Conservation (phyloP, 2,888 invertebrate species). For the Dryocosmus kuriphilus region DNA sequence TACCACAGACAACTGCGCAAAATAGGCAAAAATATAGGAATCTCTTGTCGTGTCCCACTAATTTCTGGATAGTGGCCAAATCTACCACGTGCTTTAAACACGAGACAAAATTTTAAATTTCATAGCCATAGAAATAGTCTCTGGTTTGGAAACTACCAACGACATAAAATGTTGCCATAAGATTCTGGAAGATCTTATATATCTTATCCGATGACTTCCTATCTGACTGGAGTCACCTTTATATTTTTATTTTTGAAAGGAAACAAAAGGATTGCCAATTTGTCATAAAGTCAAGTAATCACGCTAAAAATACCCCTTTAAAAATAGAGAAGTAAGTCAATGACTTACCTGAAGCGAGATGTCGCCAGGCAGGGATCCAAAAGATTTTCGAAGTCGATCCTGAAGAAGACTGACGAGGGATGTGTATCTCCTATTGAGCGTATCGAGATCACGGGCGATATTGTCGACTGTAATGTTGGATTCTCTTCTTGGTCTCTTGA, state of each 20-base stretch:
- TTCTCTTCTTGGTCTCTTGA: conserved; percentile 74
- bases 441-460: conserved; percentile 88
- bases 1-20: not conserved
- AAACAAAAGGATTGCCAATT: not conserved
- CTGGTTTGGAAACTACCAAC: no score
- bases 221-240: not conserved
- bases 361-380: conserved; percentile 85
- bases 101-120: not conserved
- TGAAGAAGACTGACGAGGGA: conserved; percentile 85
- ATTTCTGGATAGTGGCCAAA: conserved; percentile 13
- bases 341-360: conserved; percentile 87
- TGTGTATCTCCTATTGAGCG: conserved; percentile 88
- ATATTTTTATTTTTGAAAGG: not conserved
- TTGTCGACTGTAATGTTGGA: conserved; percentile 83
- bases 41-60: conserved; percentile 5
- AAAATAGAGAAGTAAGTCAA: not conserved
- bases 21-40: not conserved
- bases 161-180: no score
- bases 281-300: no score
- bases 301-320: no score
- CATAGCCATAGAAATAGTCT: no score
- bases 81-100: not conserved
- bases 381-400: conserved; percentile 84
- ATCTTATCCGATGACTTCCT: not conserved
- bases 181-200: no score